A percentile compares a stretch with the other conserved stretches of the same genome.
These are phyloP conservation scores for Numida meleagris DNA, from an alignment of 2,113 vertebrate species.

Conservation along the genomic window DNA sequence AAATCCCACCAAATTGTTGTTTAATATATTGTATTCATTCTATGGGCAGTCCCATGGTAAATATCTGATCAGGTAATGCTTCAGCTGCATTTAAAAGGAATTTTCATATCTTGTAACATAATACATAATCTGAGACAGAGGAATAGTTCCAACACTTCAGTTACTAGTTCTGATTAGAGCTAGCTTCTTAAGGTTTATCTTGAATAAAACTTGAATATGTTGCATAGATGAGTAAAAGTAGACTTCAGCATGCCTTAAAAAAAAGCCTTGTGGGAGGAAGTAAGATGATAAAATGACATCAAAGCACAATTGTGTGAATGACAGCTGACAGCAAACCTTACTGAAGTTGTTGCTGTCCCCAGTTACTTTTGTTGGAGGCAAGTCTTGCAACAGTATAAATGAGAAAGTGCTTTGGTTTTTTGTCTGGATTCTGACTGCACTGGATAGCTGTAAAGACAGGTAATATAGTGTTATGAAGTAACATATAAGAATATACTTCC, in stretches of 20 bases:
- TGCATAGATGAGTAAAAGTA: neutral
- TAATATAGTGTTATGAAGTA: neutral
- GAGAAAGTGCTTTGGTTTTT: neutral
- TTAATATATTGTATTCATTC: neutral
- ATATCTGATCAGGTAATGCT: neutral
- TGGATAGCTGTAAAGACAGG: neutral
- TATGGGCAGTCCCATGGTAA: neutral
- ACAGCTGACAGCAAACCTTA: neutral
- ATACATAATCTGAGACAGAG: neutral
- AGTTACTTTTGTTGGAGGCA: neutral
- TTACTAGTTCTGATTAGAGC: neutral
- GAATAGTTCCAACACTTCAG: neutral
- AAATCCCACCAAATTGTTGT: neutral
- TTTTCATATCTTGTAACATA: neutral
- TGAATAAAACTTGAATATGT: neutral
- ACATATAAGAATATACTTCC: neutral
- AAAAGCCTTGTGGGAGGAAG: neutral
- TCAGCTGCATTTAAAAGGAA: neutral
- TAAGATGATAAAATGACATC: neutral
- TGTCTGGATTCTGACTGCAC: neutral
- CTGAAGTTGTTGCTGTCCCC: neutral
- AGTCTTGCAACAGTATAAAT: neutral
- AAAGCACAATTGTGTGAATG: neutral
- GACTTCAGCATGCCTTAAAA: slow-evolving; percentile 2
- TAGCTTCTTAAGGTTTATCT: neutral